Evolutionary conservation across 2,797 vertebrate species (phyloP), one percentile per base, ranked within the genome.

Genomic region (Threskiornis aethiopicus): DNA sequence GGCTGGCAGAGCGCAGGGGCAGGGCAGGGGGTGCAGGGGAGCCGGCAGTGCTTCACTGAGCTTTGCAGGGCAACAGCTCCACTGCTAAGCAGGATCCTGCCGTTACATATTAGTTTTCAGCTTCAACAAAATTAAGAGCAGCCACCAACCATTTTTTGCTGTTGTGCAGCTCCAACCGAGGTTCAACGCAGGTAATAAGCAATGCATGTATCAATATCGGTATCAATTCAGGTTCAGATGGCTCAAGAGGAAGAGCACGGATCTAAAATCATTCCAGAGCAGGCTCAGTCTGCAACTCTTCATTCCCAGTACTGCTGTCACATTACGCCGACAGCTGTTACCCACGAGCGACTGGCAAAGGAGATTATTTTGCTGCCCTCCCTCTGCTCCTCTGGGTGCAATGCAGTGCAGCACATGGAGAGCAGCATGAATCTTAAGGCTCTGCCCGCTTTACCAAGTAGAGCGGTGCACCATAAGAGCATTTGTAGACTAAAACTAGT

Each of bases 311-410:
- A 22, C 51, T 73, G 66, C 61, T 6, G 6, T 28, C 57, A 31
- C 1, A 0, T 29, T 37, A 37, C 1, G 1, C 35, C 0, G 3
- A 39, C n/a, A 1, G 0, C 26, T 4, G 9, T 13, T 55, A 62
- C 24, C 4, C 31, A 57, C 0, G 0, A 82, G 33, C 0, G 0
- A 33, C 54, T 12, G 39, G 49, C 20, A 54, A 59, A 84, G 29
- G 21, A 67, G 66, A 21, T 10, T 2, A 10, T 24, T 42, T 28
- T 1, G 3, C 41, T 29, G 77, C 31, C 13, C 20, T 39, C 26
- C 18, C n/a, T 33, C 86, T 41, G 69, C 47, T 86, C 13, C 44
- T 62, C 64, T 16, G 52, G 31, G 18, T 37, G 29, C 35, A 73
- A 29, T 0, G 5, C n/a, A 33, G 37, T 0, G 5, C n/a, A 33